These are phyloP conservation scores for Agrypnia vestita DNA, from an alignment of 1,140 invertebrate genomes.

Conservation along the genomic window DNA sequence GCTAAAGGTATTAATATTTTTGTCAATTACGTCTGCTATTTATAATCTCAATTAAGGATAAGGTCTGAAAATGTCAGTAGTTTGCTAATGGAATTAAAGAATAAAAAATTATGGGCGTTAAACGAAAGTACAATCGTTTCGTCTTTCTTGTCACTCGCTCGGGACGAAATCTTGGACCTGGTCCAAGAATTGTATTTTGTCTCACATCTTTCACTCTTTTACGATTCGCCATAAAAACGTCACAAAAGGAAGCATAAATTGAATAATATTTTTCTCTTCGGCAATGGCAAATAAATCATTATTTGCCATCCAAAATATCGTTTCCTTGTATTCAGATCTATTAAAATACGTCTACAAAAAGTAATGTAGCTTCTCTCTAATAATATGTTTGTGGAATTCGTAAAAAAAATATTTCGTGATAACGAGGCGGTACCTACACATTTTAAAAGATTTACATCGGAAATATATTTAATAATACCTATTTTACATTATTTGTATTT, in stretches of 20 bases:
- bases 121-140: slow-evolving; percentile 37
- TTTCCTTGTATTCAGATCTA: too few species aligned
- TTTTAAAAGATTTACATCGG: too few species aligned
- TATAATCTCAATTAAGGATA: neutral
- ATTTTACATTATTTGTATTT: too few species aligned
- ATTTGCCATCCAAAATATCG: neutral
- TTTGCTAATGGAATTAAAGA: slow-evolving; percentile 37
- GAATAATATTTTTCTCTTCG: neutral
- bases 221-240: slow-evolving; percentile 19
- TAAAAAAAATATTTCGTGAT: too few species aligned
- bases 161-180: slow-evolving; percentile 34
- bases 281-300: neutral
- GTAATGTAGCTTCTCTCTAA: too few species aligned
- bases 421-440: too few species aligned
- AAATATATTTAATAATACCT: too few species aligned
- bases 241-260: slow-evolving; percentile 26
- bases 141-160: slow-evolving; percentile 27
- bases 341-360: too few species aligned
- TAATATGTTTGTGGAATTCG: too few species aligned
- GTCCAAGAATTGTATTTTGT: slow-evolving; percentile 26
- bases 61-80: slow-evolving; percentile 1
- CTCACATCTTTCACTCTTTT: slow-evolving; percentile 8
- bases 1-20: too few species aligned
- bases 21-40: neutral
- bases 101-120: slow-evolving; percentile 26